Conservation (phyloP, 2,113 vertebrate species). For the Pipra filicauda region DNA sequence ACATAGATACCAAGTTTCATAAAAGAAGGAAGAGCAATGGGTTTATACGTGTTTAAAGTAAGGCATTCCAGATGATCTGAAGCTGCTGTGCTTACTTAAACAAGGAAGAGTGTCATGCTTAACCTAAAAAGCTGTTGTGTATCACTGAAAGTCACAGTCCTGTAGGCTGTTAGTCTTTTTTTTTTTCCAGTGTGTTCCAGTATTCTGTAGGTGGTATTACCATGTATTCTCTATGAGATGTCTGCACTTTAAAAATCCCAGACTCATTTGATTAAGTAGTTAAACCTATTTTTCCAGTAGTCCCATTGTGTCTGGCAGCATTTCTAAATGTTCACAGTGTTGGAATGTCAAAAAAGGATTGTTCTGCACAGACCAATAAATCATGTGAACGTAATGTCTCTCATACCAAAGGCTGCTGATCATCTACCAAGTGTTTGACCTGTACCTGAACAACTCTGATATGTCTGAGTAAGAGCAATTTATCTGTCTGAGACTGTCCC, state of each 20-base stretch:
- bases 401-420: not conserved
- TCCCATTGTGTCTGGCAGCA: not conserved
- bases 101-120: not conserved
- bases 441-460: not conserved
- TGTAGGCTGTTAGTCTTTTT: not conserved
- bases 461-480: not conserved
- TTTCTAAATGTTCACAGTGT: not conserved
- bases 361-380: not conserved
- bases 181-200: not conserved
- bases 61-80: not conserved
- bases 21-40: not conserved
- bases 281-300: not conserved
- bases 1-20: not conserved
- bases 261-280: not conserved
- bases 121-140: not conserved
- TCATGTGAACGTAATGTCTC: not conserved
- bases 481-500: not conserved
- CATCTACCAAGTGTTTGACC: not conserved
- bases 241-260: not conserved
- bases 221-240: not conserved
- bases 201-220: not conserved
- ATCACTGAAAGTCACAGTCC: not conserved
- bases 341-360: not conserved
- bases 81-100: not conserved
- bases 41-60: not conserved